Evolutionary conservation across 2,797 vertebrate species (phyloP).

Genomic region (Cossypha polioptera): DNA sequence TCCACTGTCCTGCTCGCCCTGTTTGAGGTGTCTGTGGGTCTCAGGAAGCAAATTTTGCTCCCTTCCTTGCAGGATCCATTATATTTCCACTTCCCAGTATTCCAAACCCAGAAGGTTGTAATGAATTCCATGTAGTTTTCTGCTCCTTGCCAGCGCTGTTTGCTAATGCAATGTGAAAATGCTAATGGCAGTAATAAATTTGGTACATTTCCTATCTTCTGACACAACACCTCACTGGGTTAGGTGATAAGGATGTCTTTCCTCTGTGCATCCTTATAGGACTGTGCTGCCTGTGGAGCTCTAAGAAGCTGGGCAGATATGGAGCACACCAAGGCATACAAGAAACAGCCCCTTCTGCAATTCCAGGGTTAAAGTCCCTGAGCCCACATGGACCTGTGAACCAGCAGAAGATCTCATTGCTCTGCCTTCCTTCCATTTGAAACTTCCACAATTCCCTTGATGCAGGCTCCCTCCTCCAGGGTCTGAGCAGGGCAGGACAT

Average conservation of each 20-base stretch:
- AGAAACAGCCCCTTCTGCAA: background rate
- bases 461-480: background rate
- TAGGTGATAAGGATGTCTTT: background rate
- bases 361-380: background rate
- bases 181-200: slow-evolving; percentile 17
- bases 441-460: background rate
- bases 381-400: background rate
- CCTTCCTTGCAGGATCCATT: background rate
- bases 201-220: slow-evolving; percentile 2
- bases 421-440: background rate
- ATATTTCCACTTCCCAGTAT: background rate
- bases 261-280: background rate
- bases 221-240: background rate
- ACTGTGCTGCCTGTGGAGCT: background rate
- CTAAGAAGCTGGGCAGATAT: background rate
- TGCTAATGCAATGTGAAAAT: slow-evolving; percentile 31
- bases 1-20: background rate
- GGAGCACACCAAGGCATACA: background rate
- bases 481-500: background rate
- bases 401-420: background rate
- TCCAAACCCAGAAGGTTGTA: background rate
- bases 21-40: background rate
- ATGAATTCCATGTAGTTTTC: background rate
- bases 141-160: background rate
- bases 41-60: background rate